Percentiles rank a stretch among this genome's conserved stretches.
These are phyloP conservation scores for Phalloptychus januarius DNA, from an alignment of 2,797 vertebrate genomes.

Conservation along the genomic window DNA sequence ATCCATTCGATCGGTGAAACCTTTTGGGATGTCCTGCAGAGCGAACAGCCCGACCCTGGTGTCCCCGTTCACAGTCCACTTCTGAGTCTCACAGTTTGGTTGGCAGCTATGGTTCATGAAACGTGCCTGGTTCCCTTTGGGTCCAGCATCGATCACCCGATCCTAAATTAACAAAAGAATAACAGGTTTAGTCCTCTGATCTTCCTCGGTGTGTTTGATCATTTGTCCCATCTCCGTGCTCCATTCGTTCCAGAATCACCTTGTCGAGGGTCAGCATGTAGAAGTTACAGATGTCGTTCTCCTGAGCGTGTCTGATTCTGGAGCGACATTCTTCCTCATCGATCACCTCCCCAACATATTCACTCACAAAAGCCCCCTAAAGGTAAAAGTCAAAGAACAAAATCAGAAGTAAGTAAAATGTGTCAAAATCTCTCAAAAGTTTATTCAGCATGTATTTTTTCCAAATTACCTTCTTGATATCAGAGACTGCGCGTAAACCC, in stretches of 20 bases:
- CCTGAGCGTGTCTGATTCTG: conserved; percentile 94
- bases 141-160: conserved; percentile 97
- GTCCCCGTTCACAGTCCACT: conserved; percentile 98
- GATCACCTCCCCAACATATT: conserved; percentile 97
- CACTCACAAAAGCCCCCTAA: conserved; percentile 97
- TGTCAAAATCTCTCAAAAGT: not conserved
- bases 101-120: conserved; percentile 99
- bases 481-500: conserved; percentile 88
- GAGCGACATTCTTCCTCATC: conserved; percentile 97
- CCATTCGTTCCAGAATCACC: conserved; percentile 69
- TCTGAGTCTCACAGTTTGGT: conserved; percentile 99
- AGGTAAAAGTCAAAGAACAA: not conserved
- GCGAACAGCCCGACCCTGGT: conserved; percentile 97
- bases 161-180: conserved; percentile 80
- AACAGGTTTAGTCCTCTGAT: not conserved
- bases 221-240: not conserved
- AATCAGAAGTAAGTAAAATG: not conserved
- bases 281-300: conserved; percentile 97
- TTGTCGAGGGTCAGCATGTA: conserved; percentile 99
- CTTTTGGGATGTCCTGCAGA: conserved; percentile 93
- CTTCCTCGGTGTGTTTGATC: not conserved
- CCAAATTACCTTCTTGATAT: conserved; percentile 91
- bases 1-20: conserved; percentile 71
- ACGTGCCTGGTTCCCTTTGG: conserved; percentile 97
- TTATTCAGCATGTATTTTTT: not conserved